Conservation (phyloP, 2,113 vertebrate genomes). For the Mastomys natalensis region DNA sequence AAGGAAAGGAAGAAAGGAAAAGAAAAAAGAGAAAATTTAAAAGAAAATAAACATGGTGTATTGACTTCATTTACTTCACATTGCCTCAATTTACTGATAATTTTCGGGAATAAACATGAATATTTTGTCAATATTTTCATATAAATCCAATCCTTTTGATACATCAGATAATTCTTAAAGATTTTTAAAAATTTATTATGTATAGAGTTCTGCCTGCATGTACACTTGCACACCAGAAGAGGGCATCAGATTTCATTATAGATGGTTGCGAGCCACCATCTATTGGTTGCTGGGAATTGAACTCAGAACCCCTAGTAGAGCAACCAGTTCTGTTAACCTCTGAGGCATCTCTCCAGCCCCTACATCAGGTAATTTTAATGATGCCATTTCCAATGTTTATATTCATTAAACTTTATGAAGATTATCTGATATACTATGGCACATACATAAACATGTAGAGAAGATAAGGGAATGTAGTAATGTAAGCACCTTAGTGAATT, state of each 20-base stretch:
- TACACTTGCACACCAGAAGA: too few relatives aligned
- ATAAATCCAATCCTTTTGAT: neutral
- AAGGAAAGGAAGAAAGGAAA: neutral
- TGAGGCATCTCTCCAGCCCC: too few relatives aligned
- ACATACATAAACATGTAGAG: neutral
- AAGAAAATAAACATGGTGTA: neutral
- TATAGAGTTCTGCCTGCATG: too few relatives aligned
- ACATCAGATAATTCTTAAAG: neutral
- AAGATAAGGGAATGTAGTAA: neutral
- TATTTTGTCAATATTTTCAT: neutral
- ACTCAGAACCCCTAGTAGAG: too few relatives aligned
- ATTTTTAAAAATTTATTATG: too few relatives aligned
- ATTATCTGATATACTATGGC: neutral
- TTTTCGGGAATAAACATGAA: conserved; percentile 8
- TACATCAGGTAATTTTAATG: neutral
- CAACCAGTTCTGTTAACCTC: too few relatives aligned
- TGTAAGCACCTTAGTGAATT: neutral
- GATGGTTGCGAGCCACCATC: too few relatives aligned
- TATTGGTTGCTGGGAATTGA: too few relatives aligned
- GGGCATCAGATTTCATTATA: too few relatives aligned
- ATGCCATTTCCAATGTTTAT: neutral
- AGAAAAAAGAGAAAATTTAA: neutral
- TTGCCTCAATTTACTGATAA: conserved; percentile 14
- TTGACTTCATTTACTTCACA: conserved; percentile 11
- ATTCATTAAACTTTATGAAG: neutral